Evolutionary conservation across 2,797 vertebrate genomes (phyloP), one percentile per base, ranked within the genome.

Genomic region (Hyperoplus immaculatus): DNA sequence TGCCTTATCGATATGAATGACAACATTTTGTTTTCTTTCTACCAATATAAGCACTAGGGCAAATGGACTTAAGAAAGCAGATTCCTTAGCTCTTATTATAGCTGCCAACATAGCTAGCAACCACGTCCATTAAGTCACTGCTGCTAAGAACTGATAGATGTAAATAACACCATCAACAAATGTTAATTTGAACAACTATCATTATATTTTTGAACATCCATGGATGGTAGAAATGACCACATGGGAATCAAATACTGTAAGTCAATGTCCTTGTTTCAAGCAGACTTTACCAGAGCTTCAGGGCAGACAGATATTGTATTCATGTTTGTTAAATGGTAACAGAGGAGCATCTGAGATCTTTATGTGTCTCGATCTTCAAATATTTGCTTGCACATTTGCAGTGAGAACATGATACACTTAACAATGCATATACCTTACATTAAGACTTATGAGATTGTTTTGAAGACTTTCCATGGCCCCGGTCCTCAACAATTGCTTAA

Each of bases 61-160:
- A 12, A 54, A 39, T 6, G 36, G 43, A 57, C 2, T 41, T 38
- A 5, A n/a, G 38, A 29, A 58, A 61, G 7, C 21, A 45, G 6
- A 54, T 54, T 58, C 3, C 15, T 10, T 51, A 36, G 47, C 51
- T 50, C 8, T 49, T 56, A 73, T 73, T 41, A 54, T 14, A 42
- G 16, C 13, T 61, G 16, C 16, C 16, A 39, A n/a, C 13, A 14
- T 36, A 29, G 9, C 14, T 54, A 69, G 4, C 10, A 38, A 13
- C 64, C 11, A 14, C 63, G 29, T 39, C 3, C 4, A 46, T 15
- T 50, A 50, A 29, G 15, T 9, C 18, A 15, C 29, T 16, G 14
- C 10, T 49, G 16, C 29, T 47, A 9, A 47, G 29, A 69, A n/a
- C 10, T 39, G 4, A 56, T n/a, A 21, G n/a, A n/a, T 4, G 41